A percentile compares a stretch with the other conserved stretches of the same genome.
These are phyloP conservation scores for Osmerus eperlanus DNA, from an alignment of 2,113 vertebrate genomes.

Conservation along the genomic window DNA sequence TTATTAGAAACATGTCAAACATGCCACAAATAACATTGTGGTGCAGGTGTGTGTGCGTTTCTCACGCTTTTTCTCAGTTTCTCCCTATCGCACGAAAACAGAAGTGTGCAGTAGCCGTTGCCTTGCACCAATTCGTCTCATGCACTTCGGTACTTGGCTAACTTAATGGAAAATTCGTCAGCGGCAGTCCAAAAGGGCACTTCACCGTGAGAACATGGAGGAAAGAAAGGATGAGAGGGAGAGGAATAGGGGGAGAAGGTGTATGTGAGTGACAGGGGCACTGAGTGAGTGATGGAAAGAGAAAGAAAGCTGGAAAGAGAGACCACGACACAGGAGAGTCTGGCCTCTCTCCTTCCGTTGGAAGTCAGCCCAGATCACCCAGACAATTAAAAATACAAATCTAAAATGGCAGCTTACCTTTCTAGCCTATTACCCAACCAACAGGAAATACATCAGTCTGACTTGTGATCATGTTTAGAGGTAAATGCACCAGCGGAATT, in stretches of 20 bases:
- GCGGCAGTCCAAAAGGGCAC: neutral
- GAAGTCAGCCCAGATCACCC: neutral
- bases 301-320: no score
- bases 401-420: no score
- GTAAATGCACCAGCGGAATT: no score
- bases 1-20: conserved; percentile 23
- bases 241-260: neutral
- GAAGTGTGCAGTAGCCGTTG: no score
- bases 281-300: no score
- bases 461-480: no score
- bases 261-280: no score
- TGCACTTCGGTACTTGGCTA: neutral
- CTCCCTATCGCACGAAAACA: no score
- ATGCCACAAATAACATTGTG: neutral
- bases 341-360: neutral
- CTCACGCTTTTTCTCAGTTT: no score
- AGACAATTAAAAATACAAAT: no score
- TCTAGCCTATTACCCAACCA: no score
- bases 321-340: neutral
- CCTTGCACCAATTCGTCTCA: neutral
- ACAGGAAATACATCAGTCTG: no score
- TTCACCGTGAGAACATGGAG: neutral
- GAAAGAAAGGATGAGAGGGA: neutral
- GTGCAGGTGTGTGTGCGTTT: neutral
- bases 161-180: neutral